Conservation (phyloP, 2,797 vertebrate species). For the Dicrostonyx torquatus region DNA sequence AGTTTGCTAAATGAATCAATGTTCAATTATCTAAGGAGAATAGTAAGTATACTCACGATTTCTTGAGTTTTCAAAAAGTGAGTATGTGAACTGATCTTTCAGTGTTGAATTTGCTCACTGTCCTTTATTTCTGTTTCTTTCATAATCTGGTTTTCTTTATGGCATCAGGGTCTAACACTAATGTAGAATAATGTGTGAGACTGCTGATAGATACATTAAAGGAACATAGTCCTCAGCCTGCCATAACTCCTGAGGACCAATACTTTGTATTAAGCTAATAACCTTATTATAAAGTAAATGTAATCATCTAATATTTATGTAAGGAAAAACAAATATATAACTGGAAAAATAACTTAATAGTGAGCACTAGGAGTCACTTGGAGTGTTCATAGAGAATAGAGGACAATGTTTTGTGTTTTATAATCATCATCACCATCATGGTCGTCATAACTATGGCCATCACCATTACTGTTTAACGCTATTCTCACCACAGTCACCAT, state of each 20-base stretch:
- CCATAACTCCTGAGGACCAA: not conserved
- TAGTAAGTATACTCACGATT: constrained; percentile 40
- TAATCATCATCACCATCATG: not conserved
- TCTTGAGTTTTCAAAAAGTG: constrained; percentile 51
- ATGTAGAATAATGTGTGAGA: not conserved
- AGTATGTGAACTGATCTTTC: constrained; percentile 30
- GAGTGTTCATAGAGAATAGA: not conserved
- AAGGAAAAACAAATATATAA: not conserved
- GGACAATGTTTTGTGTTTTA: not conserved
- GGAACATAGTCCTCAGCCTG: not conserved
- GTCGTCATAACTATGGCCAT: not conserved
- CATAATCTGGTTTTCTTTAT: not conserved
- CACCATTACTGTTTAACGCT: not conserved
- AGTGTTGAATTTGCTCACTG: constrained; percentile 23
- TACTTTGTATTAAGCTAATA: not conserved
- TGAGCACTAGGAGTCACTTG: not conserved
- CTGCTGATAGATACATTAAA: not conserved
- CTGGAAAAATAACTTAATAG: not conserved
- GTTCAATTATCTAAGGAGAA: constrained; percentile 24
- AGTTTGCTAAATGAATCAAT: constrained; percentile 28
- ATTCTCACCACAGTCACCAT: not conserved
- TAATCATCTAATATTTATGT: not conserved
- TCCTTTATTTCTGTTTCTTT: not conserved
- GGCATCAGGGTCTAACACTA: not conserved
- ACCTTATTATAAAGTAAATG: not conserved